phyloP scores from a whole-genome alignment of 1,140 invertebrate species.

The Teleogryllus occipitalis region DNA sequence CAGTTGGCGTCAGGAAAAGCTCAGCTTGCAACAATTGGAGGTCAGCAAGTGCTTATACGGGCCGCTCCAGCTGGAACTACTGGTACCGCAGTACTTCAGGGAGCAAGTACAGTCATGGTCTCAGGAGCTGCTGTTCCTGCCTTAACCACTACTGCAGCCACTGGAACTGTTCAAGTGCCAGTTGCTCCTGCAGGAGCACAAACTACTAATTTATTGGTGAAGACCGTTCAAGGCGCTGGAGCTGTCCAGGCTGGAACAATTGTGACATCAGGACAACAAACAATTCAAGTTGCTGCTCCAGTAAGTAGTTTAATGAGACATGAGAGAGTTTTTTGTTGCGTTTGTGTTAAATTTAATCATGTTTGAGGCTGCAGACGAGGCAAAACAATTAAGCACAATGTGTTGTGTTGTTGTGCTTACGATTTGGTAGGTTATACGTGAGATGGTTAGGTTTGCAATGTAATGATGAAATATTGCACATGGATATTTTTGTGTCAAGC shows the following conservation, averaged over 20 bases:
- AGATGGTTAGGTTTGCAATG: no score
- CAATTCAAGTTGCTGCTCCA: not conserved
- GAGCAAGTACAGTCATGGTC: not conserved
- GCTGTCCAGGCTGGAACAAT: not conserved
- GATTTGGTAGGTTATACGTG: no score
- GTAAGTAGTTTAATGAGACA: not conserved
- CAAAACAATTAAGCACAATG: no score
- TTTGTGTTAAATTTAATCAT: no score
- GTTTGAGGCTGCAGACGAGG: no score
- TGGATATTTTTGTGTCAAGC: no score
- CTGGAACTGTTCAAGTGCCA: conserved; percentile 6
- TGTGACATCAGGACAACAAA: not conserved
- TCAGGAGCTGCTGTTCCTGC: conserved; percentile 6
- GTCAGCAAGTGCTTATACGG: conserved; percentile 70
- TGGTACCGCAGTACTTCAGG: conserved; percentile 13
- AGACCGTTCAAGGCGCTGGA: conserved; percentile 10
- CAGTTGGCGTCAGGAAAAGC: conserved; percentile 31
- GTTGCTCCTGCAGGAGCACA: not conserved
- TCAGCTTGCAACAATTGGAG: conserved; percentile 71
- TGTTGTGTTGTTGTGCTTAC: no score
- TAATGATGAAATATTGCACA: no score
- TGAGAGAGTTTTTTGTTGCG: no score
- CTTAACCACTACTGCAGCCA: not conserved
- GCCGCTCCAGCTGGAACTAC: conserved; percentile 52
- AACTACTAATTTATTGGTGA: conserved; percentile 16